Conservation (phyloP, 2,113 vertebrate genomes). For the Amphilophus citrinellus region DNA sequence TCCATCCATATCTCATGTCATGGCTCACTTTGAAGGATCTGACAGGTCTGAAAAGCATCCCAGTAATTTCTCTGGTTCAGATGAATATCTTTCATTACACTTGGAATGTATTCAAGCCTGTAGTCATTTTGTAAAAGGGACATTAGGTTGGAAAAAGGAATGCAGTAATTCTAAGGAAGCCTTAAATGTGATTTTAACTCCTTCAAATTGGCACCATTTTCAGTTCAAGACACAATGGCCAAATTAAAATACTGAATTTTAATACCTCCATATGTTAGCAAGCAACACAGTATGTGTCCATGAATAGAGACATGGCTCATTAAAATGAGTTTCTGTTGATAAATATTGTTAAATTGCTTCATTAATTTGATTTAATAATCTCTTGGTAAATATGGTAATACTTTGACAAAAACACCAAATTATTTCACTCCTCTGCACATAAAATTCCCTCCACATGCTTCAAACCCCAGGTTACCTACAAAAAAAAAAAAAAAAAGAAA, state of each 20-base stretch:
- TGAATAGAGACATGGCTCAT: neutral
- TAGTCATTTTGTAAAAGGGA: constrained; percentile 51
- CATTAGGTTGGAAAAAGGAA: constrained; percentile 31
- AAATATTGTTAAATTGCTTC: constrained; percentile 4
- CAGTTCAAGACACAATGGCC: constrained; percentile 15
- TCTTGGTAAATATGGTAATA: neutral
- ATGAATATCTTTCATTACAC: constrained; percentile 50
- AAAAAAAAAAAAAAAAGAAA: neutral
- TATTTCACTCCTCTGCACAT: constrained; percentile 9
- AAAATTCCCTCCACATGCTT: constrained; percentile 5
- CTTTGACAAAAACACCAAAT: constrained; percentile 3
- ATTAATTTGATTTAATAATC: constrained; percentile 20
- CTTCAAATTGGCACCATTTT: constrained; percentile 29
- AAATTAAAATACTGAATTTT: constrained; percentile 44
- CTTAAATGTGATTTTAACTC: constrained; percentile 44
- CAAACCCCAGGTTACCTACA: constrained; percentile 14
- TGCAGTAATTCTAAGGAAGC: constrained; percentile 41
- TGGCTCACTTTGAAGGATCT: constrained; percentile 82
- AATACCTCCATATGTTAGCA: constrained; percentile 7
- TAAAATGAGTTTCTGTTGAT: neutral
- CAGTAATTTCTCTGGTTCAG: constrained; percentile 29
- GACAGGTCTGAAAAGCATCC: constrained; percentile 55
- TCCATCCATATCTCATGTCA: constrained; percentile 81
- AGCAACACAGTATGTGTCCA: neutral
- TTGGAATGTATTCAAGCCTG: constrained; percentile 56